Conservation (phyloP, 2,797 vertebrate genomes). For the Meriones psammophilus region DNA sequence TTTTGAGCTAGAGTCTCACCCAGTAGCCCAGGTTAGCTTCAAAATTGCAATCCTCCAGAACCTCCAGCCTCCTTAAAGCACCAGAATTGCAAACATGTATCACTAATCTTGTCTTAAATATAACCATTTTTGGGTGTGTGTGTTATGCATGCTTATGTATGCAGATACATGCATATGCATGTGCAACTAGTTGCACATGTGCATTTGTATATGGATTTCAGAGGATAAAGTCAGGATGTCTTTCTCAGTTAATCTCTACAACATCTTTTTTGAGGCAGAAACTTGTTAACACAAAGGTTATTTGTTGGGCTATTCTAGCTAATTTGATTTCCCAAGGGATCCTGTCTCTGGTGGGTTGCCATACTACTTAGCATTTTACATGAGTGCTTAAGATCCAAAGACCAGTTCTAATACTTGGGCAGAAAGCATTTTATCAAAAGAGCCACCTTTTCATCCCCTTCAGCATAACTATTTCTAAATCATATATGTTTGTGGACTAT, state of each 20-base stretch:
- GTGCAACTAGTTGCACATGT: background rate
- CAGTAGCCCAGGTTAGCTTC: background rate
- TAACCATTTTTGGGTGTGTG: background rate
- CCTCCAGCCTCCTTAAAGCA: background rate
- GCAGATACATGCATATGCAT: background rate
- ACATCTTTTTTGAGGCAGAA: background rate
- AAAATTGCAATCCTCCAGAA: background rate
- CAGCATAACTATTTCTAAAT: conserved; percentile 11
- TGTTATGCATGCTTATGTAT: background rate
- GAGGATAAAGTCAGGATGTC: background rate
- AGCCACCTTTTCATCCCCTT: background rate
- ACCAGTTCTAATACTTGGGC: background rate
- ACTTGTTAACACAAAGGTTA: background rate
- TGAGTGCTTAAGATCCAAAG: background rate
- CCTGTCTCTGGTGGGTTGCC: background rate
- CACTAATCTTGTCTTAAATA: background rate
- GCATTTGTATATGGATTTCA: background rate
- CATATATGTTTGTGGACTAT: background rate
- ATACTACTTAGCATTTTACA: background rate
- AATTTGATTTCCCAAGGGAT: background rate
- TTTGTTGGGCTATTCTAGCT: background rate
- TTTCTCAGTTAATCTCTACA: background rate
- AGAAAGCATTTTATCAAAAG: background rate
- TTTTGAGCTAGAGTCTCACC: background rate
- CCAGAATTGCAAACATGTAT: background rate